A percentile compares a stretch with the other conserved stretches of the same genome.
These are phyloP conservation scores for Aspidiotus rigidus DNA, from an alignment of 2,888 invertebrate species.

Conservation along the genomic window DNA sequence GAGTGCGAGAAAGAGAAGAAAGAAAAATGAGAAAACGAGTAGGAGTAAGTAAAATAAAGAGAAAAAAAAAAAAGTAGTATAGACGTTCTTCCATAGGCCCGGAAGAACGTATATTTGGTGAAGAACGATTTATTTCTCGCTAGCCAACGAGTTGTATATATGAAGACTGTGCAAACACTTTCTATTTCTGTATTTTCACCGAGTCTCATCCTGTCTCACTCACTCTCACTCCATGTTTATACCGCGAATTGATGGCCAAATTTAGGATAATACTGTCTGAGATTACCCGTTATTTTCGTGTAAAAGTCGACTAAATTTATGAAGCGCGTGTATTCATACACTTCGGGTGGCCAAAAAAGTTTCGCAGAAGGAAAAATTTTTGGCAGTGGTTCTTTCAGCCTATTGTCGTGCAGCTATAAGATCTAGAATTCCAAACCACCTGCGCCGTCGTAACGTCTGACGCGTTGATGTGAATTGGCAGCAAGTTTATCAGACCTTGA, in stretches of 20 bases:
- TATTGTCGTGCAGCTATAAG: too few relatives aligned
- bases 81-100: constrained; percentile 24
- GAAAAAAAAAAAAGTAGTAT: constrained; percentile 16
- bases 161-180: too few relatives aligned
- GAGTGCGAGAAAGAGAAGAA: too few relatives aligned
- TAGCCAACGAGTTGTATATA: background rate
- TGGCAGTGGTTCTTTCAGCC: background rate
- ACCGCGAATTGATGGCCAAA: background rate
- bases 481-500: too few relatives aligned
- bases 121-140: constrained; percentile 22
- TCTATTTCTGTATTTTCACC: too few relatives aligned
- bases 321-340: background rate
- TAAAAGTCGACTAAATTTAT: constrained; percentile 16
- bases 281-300: constrained; percentile 24
- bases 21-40: constrained; percentile 2
- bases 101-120: constrained; percentile 27
- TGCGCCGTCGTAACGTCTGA: too few relatives aligned
- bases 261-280: constrained; percentile 27
- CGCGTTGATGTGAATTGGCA: too few relatives aligned
- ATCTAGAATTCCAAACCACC: too few relatives aligned
- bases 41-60: background rate
- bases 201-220: too few relatives aligned
- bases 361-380: background rate
- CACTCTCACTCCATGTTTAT: background rate
- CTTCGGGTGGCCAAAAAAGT: background rate